Evolutionary conservation across 2,797 vertebrate genomes (phyloP).

Genomic region (Odontamblyopus rebecca): DNA sequence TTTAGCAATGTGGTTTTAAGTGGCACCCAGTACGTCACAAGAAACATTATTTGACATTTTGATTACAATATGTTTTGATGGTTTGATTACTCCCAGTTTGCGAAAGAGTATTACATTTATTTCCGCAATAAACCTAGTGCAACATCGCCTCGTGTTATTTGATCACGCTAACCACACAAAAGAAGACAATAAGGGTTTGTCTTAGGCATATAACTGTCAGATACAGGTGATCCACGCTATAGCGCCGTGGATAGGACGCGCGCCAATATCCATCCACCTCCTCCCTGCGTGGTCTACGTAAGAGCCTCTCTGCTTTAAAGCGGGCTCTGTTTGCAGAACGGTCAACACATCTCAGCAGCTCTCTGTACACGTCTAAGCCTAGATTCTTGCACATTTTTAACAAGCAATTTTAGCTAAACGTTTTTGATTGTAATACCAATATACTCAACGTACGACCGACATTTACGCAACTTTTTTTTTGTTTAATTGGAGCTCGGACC

Average conservation of each 20-base stretch:
- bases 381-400: neutral
- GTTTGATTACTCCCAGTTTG: neutral
- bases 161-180: neutral
- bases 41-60: neutral
- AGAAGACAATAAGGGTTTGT: neutral
- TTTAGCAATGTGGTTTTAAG: no score
- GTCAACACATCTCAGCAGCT: conserved; percentile 1
- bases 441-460: neutral
- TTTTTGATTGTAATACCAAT: neutral
- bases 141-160: neutral
- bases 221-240: neutral
- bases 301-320: conserved; percentile 5
- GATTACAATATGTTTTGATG: neutral
- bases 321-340: no score
- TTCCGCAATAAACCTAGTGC: neutral
- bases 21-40: no score
- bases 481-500: neutral
- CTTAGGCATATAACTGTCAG: neutral
- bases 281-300: conserved; percentile 1
- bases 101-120: neutral
- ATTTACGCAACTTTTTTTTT: neutral
- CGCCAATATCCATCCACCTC: conserved; percentile 6
- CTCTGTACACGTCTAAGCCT: no score
- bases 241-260: neutral
- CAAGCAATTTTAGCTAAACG: neutral